Evolutionary conservation across 2,888 invertebrate species (phyloP).

Genomic region (Calliphora vomitoria): DNA sequence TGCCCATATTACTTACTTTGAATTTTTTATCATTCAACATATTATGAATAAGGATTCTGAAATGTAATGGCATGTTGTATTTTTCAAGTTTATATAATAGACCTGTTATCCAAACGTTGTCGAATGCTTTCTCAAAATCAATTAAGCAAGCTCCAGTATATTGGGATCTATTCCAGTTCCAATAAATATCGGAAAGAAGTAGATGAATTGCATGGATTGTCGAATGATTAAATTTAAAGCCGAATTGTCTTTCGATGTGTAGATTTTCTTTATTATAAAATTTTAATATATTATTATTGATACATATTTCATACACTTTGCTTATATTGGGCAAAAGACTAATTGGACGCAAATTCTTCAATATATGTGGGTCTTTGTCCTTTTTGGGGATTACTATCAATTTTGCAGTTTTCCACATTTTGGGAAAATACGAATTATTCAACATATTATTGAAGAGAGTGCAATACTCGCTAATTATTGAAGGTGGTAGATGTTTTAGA

Average conservation of each 20-base stretch:
- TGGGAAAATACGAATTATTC: conserved; percentile 8
- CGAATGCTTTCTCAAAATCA: conserved; percentile 6
- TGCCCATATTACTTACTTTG: not conserved
- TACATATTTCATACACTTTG: conserved; percentile 20
- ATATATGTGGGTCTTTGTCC: not conserved
- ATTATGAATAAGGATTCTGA: conserved; percentile 9
- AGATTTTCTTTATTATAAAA: not conserved
- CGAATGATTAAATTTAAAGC: conserved; percentile 14
- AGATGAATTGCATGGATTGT: conserved; percentile 13
- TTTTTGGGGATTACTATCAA: conserved; percentile 1
- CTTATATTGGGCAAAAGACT: conserved; percentile 18
- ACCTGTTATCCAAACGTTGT: conserved; percentile 20
- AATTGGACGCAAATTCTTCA: not conserved
- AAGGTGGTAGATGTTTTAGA: not conserved
- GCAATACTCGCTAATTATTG: not conserved
- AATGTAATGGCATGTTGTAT: not conserved
- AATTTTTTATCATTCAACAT: conserved; percentile 1
- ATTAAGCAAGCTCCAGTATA: conserved; percentile 17
- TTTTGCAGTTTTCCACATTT: not conserved
- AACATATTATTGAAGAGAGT: conserved; percentile 16
- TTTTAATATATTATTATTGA: not conserved
- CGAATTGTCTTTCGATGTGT: not conserved
- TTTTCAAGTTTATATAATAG: conserved; percentile 13
- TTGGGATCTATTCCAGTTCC: conserved; percentile 26
- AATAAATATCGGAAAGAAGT: conserved; percentile 11